Evolutionary conservation across 1,140 invertebrate species (phyloP), one percentile per base, ranked within the genome.

Genomic region (Popillia japonica): DNA sequence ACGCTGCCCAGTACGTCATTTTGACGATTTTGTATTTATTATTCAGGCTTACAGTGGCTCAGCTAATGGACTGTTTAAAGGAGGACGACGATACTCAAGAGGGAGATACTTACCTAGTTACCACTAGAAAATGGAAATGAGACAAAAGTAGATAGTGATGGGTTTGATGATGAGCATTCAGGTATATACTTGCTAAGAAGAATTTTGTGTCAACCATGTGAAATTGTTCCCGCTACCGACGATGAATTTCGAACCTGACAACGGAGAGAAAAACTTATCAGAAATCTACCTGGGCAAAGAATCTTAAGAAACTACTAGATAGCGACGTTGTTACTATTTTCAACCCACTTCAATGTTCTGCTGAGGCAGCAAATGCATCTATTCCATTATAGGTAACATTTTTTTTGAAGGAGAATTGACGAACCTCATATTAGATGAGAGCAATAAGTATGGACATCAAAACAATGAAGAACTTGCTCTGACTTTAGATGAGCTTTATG

Each of bases 391-490:
- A 34, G 1, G 1, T 34, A 34, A 34, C 2, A 2, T 4, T 34
- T 34, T 34, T 34, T 34, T 34, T 34, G 27, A 34, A 2, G 27
- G 4, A 34, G 1, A 34, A 48, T 48, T 48, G 1, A 48, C 8
- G 44, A 48, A 48, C n/a, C n/a, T n/a, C n/a, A n/a, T 48, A 48
- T 48, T 48, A 48, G 44, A 48, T 48, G 44, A 48, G 44, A 48
- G 44, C 44, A 7, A 48, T 7, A 48, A 48, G 44, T 48, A 48
- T 48, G 44, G 2, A 3, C 44, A 1, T 48, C 44, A 48, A 48
- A 48, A 48, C 44, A 48, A 48, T 48, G 44, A 48, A 48, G 44
- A 48, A 48, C 44, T 48, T 48, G 44, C 44, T 0, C n/a, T 48
- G 44, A 48, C 44, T 2, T 48, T 48, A 7, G 44, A 48, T 3